These are phyloP conservation scores for Gobio occitaniae DNA, from an alignment of 2,797 vertebrate genomes.

Conservation along the genomic window DNA sequence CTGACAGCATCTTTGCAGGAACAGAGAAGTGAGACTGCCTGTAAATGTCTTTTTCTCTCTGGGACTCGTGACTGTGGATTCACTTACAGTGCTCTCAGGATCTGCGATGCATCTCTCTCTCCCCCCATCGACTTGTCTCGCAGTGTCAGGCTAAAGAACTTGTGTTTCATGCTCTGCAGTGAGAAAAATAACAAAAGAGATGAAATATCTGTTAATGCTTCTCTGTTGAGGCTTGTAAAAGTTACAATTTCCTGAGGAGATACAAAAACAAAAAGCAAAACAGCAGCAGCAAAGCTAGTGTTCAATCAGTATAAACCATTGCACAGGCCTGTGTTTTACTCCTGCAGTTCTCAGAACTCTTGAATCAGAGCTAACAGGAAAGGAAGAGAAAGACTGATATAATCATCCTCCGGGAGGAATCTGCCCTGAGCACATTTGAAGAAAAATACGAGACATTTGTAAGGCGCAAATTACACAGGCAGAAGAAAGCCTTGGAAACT, in stretches of 20 bases:
- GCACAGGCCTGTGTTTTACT: background rate
- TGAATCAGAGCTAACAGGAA: background rate
- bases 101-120: conserved; percentile 55
- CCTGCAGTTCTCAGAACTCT: background rate
- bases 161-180: conserved; percentile 58
- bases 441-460: conserved; percentile 35
- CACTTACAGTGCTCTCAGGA: conserved; percentile 64
- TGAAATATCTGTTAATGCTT: background rate
- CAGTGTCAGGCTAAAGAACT: conserved; percentile 52
- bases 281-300: conserved; percentile 21
- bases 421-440: background rate
- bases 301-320: background rate
- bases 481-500: conserved; percentile 19
- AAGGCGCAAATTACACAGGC: conserved; percentile 45
- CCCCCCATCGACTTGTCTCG: conserved; percentile 45
- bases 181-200: conserved; percentile 22
- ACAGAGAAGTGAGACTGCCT: conserved; percentile 19
- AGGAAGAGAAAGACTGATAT: background rate
- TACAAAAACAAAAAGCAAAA: conserved; percentile 36
- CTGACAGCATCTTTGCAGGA: conserved; percentile 5
- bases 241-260: background rate
- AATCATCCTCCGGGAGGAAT: background rate
- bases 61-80: background rate
- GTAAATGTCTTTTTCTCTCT: background rate
- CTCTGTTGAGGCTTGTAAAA: background rate